A percentile compares a stretch with the other conserved stretches of the same genome.
phyloP scores from a whole-genome alignment of 30 jellyfish, hydroid and myxozoan genomes.

The Clytia hemisphaerica region DNA sequence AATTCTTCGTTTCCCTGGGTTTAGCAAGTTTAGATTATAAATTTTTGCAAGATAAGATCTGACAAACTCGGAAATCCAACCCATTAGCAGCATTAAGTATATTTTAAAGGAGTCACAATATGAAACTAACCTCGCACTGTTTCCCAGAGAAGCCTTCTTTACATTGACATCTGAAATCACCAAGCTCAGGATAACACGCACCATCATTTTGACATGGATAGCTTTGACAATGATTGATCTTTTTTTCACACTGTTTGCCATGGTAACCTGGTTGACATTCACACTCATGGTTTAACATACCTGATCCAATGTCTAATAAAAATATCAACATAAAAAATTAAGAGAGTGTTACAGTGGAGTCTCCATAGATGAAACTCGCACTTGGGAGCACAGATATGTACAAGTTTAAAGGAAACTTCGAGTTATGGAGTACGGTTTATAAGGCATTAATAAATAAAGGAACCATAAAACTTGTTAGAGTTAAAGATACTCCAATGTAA shows the following conservation, averaged over 20 bases:
- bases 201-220: conserved; percentile 80
- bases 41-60: background rate
- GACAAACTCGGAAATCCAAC: background rate
- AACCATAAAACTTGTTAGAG: no score
- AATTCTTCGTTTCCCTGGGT: no score
- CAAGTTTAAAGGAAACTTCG: no score
- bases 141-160: conserved; percentile 54
- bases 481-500: no score
- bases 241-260: conserved; percentile 66
- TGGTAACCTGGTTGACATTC: conserved; percentile 53
- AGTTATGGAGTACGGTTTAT: no score
- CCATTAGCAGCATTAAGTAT: background rate
- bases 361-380: no score
- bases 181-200: conserved; percentile 31
- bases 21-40: background rate
- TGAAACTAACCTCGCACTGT: conserved; percentile 4
- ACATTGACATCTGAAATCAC: conserved; percentile 64
- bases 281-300: conserved; percentile 62
- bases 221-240: conserved; percentile 53
- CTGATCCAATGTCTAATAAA: no score
- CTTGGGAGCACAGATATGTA: no score
- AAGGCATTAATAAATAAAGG: no score
- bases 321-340: no score
- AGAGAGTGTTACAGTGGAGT: no score
- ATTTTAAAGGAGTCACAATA: background rate